Percentiles rank a stretch among this genome's conserved stretches.
phyloP scores from a whole-genome alignment of 2,888 invertebrate species.

The Disparrhopalites patrizii region DNA sequence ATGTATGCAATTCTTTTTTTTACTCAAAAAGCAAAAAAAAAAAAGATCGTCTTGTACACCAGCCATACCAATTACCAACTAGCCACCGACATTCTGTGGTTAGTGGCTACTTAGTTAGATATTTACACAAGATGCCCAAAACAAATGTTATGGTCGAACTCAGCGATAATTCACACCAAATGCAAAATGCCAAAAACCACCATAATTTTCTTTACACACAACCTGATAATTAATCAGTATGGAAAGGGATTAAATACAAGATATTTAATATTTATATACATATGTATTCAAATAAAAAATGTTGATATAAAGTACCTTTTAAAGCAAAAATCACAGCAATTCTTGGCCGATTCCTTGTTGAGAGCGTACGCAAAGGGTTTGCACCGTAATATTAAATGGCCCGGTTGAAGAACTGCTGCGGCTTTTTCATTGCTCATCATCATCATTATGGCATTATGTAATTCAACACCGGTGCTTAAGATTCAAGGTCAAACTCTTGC shows the following conservation, averaged over 20 bases:
- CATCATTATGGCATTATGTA: background rate
- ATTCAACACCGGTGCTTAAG: too few species aligned
- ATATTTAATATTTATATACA: background rate
- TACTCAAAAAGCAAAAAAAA: too few species aligned
- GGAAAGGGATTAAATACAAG: background rate
- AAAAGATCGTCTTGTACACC: too few species aligned
- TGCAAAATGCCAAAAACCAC: too few species aligned
- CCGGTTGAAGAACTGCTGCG: conserved; percentile 58
- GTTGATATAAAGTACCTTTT: conserved; percentile 59
- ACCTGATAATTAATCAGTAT: background rate
- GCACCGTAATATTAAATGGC: conserved; percentile 65
- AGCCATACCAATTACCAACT: too few species aligned
- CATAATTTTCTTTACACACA: background rate
- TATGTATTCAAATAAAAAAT: background rate
- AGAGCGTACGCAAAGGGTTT: conserved; percentile 72
- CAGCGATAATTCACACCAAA: too few species aligned
- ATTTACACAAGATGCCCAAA: too few species aligned
- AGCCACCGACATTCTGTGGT: too few species aligned
- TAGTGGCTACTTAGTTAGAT: too few species aligned
- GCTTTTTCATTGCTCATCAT: conserved; percentile 47
- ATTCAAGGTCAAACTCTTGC: too few species aligned
- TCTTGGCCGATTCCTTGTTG: conserved; percentile 65
- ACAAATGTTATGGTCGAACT: background rate
- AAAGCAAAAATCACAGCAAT: conserved; percentile 73
- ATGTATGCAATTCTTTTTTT: background rate